Percentiles rank a stretch among this genome's conserved stretches.
Conservation (phyloP, 2,113 vertebrate species). For the Cettia cetti region DNA sequence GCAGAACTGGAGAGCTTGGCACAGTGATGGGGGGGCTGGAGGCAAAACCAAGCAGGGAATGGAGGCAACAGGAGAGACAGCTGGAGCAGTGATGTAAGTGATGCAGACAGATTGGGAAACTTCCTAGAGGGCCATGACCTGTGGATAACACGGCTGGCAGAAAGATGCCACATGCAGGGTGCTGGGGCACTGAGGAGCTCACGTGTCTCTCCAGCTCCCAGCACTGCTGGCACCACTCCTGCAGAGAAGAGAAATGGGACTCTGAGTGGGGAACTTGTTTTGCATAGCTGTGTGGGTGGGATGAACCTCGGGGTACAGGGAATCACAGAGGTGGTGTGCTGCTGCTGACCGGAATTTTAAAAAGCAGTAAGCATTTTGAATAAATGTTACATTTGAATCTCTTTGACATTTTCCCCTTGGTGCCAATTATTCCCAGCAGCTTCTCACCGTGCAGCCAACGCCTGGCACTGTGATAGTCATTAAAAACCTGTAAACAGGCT, state of each 20-base stretch:
- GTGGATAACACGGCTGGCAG: rapidly evolving
- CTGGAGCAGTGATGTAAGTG: background rate
- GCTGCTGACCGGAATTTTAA: background rate
- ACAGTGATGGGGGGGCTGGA: rapidly evolving
- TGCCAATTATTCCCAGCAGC: constrained; percentile 17
- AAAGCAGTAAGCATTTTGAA: background rate
- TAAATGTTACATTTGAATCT: background rate
- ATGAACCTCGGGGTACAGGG: rapidly evolving
- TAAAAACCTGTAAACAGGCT: constrained; percentile 23
- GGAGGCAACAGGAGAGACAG: rapidly evolving
- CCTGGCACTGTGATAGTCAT: background rate
- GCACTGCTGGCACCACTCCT: rapidly evolving
- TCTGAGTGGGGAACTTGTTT: background rate
- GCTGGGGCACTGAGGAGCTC: rapidly evolving
- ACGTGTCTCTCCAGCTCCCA: background rate
- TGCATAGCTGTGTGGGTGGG: background rate
- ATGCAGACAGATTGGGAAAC: background rate
- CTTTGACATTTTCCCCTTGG: background rate
- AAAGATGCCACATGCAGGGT: background rate
- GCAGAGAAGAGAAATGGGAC: background rate
- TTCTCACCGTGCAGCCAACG: background rate
- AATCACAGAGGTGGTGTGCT: background rate
- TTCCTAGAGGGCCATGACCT: rapidly evolving
- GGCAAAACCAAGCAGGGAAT: background rate
- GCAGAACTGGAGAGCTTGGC: background rate